A percentile compares a stretch with the other conserved stretches of the same genome.
Evolutionary conservation across 2,113 vertebrate genomes (phyloP).

Genomic region (Dasypus novemcinctus): DNA sequence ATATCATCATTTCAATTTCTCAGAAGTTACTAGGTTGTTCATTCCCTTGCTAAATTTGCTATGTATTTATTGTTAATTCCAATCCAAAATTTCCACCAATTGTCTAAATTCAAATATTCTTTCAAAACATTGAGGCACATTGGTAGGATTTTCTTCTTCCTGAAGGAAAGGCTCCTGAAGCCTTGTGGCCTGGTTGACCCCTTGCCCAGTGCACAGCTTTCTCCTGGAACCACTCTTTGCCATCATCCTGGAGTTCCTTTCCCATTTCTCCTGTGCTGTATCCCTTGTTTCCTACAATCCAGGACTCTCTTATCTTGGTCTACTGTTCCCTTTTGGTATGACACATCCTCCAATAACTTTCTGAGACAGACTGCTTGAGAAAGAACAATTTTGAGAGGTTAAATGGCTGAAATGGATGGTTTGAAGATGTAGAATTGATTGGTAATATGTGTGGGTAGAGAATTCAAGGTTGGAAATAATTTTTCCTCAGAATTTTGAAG

Average conservation of each 20-base stretch:
- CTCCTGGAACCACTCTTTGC: background rate
- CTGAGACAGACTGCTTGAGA: background rate
- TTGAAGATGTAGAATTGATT: background rate
- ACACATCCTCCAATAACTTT: background rate
- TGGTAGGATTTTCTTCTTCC: background rate
- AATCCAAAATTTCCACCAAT: background rate
- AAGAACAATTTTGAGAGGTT: background rate
- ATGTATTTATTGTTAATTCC: background rate
- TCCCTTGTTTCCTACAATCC: background rate
- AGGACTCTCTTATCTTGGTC: background rate
- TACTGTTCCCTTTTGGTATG: background rate
- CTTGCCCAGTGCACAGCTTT: background rate
- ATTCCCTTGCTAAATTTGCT: slow-evolving; percentile 13
- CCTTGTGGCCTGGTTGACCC: background rate
- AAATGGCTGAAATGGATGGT: background rate
- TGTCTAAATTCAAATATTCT: slow-evolving; percentile 14
- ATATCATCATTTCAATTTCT: slow-evolving; percentile 1
- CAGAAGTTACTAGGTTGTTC: slow-evolving; percentile 6
- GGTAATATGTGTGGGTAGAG: background rate
- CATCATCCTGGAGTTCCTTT: background rate
- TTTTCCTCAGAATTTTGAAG: too few species aligned
- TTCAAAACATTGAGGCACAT: background rate
- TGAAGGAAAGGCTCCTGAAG: background rate
- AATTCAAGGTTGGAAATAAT: slow-evolving; percentile 34
- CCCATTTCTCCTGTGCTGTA: background rate